Evolutionary conservation across 2,888 invertebrate species (phyloP).

Genomic region (Deilephila elpenor): DNA sequence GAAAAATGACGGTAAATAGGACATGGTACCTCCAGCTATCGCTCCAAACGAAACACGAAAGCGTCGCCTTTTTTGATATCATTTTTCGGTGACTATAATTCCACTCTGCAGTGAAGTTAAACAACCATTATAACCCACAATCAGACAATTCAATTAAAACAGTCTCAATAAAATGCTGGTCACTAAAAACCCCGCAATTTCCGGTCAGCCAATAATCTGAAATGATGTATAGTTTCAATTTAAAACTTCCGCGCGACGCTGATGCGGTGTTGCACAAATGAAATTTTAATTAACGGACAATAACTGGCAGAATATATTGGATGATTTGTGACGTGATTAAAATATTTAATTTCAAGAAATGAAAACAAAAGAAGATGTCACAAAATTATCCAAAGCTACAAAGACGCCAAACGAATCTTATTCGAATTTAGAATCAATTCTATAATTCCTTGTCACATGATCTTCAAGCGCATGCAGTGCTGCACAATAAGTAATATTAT

Average conservation of each 20-base stretch:
- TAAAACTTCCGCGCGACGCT: neutral
- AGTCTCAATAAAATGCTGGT: neutral
- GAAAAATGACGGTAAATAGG: too few species aligned
- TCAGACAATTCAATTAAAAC: neutral
- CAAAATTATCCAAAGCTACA: neutral
- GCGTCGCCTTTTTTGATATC: too few species aligned
- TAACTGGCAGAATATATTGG: neutral
- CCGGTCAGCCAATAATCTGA: neutral
- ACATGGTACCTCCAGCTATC: too few species aligned
- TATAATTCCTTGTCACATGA: too few species aligned
- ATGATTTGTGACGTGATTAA: neutral
- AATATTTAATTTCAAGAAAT: too few species aligned
- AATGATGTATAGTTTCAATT: neutral
- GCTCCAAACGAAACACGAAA: too few species aligned
- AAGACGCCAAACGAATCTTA: neutral
- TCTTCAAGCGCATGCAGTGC: neutral
- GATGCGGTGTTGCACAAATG: neutral
- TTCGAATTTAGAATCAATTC: too few species aligned
- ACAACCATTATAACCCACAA: neutral
- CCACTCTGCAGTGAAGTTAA: neutral
- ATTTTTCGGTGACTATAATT: too few species aligned
- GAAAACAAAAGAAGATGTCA: too few species aligned
- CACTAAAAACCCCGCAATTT: neutral
- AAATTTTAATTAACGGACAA: neutral
- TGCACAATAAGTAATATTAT: conserved; percentile 11